Evolutionary conservation across 1,140 invertebrate species (phyloP), one percentile per base, ranked within the genome.

Genomic region (Cotesia typhae): DNA sequence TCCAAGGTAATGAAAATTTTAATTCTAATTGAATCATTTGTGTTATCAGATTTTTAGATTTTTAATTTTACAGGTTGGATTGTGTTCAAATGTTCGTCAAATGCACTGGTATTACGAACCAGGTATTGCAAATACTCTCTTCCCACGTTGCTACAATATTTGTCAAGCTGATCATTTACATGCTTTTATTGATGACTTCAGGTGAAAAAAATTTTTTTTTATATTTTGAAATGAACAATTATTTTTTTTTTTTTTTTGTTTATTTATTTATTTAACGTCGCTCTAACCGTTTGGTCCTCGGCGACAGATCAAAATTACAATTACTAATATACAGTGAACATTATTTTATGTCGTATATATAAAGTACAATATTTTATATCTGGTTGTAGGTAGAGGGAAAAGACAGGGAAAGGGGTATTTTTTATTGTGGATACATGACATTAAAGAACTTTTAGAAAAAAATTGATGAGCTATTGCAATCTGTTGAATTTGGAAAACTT

Each of bases 61-160:
- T 38, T 57, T 14, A 3, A 20, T 52, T 78, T 76, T 74, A 10
- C 72, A 90, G 89, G 85, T 89, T 65, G 94, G 96, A 38, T 85
- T 98, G 35, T 94, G 94, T 75, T 89, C 91, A 5, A 93, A 93
- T 72, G 87, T 97, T 53, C 92, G 93, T 69, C 94, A 96, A 86
- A 92, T 96, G 84, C 93, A 95, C 79, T 97, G 96, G 95, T 95
- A 92, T 81, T 93, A 91, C 75, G 94, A 97, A 79, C 91, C 92
- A 37, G 92, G 92, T 17, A 90, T 94, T 36, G 91, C 95, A 0
- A 88, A 93, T 72, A 92, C 92, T 2, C 92, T 93, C 70, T 96
- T 95, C 82, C 96, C 95, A 0, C 89, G 96, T 47, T 96, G 94
- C 78, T 97, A 95, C 84, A 94, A 95, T 71, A 90, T 95, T 41